Conservation (phyloP, 1,140 invertebrate genomes). For the Bombus turneri region DNA sequence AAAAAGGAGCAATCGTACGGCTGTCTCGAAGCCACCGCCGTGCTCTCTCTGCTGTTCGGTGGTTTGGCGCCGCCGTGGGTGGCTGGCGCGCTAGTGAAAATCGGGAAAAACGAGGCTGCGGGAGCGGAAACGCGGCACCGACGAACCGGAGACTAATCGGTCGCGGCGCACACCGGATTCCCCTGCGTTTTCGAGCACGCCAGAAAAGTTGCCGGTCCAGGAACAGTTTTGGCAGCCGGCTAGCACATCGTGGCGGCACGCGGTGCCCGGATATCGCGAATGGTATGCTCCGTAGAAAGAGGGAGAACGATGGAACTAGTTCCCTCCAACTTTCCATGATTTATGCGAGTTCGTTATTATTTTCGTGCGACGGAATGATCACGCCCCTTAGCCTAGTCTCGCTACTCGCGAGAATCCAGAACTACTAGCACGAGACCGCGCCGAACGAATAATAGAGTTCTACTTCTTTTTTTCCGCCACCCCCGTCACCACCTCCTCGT, state of each 20-base stretch:
- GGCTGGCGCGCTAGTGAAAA: background rate
- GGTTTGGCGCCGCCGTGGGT: background rate
- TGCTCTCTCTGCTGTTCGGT: background rate
- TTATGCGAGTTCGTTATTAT: constrained; percentile 81
- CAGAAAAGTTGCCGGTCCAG: constrained; percentile 72
- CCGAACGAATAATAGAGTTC: constrained; percentile 49
- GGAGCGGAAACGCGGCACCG: constrained; percentile 1
- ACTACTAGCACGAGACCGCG: constrained; percentile 17
- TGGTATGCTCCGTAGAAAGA: constrained; percentile 65
- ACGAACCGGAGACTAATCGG: constrained; percentile 21
- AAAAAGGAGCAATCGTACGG: constrained; percentile 38
- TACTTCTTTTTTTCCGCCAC: constrained; percentile 32
- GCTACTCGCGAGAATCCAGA: constrained; percentile 17
- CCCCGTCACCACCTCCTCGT: background rate
- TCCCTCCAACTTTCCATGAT: constrained; percentile 78
- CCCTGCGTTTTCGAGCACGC: constrained; percentile 69
- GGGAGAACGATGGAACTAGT: constrained; percentile 71
- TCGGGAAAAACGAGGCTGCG: background rate
- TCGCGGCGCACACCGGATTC: background rate
- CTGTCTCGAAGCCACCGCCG: background rate
- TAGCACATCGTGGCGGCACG: constrained; percentile 45
- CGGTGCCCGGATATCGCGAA: constrained; percentile 65
- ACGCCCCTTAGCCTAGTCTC: constrained; percentile 43
- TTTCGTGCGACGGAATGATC: constrained; percentile 77
- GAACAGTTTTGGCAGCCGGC: constrained; percentile 76